These are phyloP conservation scores for Tineola bisselliella DNA, from an alignment of 2,888 invertebrate species.

Conservation along the genomic window DNA sequence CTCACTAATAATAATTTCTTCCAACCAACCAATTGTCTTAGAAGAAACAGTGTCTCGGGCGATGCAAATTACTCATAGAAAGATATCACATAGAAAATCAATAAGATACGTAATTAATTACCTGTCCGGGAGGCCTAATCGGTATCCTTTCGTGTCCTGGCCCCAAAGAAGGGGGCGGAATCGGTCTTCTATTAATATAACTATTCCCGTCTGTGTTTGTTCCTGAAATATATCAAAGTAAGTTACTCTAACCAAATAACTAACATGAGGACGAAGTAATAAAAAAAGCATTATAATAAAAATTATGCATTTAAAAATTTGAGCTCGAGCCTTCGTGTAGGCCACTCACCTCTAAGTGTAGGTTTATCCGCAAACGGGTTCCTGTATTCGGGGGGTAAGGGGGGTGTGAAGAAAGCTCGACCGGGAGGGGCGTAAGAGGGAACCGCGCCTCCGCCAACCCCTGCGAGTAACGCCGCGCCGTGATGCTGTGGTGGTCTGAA, in stretches of 20 bases:
- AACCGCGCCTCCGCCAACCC: slow-evolving; percentile 74
- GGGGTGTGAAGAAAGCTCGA: slow-evolving; percentile 82
- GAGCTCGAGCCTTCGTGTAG: not conserved
- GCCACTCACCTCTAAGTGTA: slow-evolving; percentile 73
- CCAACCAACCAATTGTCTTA: too few relatives aligned
- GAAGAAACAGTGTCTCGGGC: too few relatives aligned
- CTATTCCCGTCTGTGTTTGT: slow-evolving; percentile 70
- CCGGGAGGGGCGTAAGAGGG: slow-evolving; percentile 87
- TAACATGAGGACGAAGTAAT: too few relatives aligned
- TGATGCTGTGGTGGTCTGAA: slow-evolving; percentile 63
- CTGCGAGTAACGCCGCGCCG: slow-evolving; percentile 68
- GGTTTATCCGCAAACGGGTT: slow-evolving; percentile 92
- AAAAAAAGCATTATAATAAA: too few relatives aligned
- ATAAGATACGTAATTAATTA: slow-evolving; percentile 20
- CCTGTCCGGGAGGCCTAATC: slow-evolving; percentile 77
- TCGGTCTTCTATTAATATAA: slow-evolving; percentile 77
- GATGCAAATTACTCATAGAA: too few relatives aligned
- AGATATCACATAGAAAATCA: not conserved
- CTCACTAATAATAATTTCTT: too few relatives aligned
- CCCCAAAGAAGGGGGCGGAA: slow-evolving; percentile 84
- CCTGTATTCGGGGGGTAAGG: slow-evolving; percentile 82
- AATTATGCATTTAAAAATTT: too few relatives aligned
- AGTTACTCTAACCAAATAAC: not conserved
- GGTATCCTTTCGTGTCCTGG: slow-evolving; percentile 87
- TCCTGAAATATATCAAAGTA: slow-evolving; percentile 34